Percentiles rank a stretch among this genome's conserved stretches.
phyloP scores from a whole-genome alignment of 2,888 invertebrate species.

The Papilio protenor region DNA sequence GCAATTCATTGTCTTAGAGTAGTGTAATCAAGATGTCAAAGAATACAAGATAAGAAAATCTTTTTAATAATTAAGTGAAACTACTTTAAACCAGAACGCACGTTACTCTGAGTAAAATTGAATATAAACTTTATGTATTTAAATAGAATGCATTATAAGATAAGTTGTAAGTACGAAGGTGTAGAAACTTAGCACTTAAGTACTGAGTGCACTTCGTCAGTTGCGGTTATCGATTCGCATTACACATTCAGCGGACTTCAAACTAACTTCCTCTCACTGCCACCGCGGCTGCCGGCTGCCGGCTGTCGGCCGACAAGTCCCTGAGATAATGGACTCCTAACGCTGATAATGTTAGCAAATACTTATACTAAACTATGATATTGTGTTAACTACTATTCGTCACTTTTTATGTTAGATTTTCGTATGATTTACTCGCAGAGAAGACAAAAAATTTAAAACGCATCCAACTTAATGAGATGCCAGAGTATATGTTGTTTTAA shows the following conservation, averaged over 20 bases:
- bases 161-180: background rate
- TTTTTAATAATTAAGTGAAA: background rate
- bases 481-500: too few relatives aligned
- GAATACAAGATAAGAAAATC: background rate
- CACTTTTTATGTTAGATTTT: background rate
- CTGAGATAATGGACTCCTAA: background rate
- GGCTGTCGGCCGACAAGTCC: background rate
- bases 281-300: background rate
- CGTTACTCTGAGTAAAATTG: background rate
- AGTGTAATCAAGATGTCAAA: background rate
- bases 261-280: background rate
- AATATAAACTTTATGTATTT: background rate
- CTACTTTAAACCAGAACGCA: background rate
- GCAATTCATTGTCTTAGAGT: background rate
- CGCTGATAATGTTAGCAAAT: background rate
- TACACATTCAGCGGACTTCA: slow-evolving; percentile 16
- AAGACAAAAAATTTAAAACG: too few relatives aligned
- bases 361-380: background rate
- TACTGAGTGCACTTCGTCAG: slow-evolving; percentile 27
- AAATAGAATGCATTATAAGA: slow-evolving; percentile 2
- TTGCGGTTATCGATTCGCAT: slow-evolving; percentile 18
- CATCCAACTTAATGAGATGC: too few relatives aligned
- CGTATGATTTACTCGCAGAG: background rate
- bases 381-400: background rate
- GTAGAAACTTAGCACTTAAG: slow-evolving; percentile 16